Evolutionary conservation across 2,888 invertebrate genomes (phyloP).

Genomic region (Idaea aversata): DNA sequence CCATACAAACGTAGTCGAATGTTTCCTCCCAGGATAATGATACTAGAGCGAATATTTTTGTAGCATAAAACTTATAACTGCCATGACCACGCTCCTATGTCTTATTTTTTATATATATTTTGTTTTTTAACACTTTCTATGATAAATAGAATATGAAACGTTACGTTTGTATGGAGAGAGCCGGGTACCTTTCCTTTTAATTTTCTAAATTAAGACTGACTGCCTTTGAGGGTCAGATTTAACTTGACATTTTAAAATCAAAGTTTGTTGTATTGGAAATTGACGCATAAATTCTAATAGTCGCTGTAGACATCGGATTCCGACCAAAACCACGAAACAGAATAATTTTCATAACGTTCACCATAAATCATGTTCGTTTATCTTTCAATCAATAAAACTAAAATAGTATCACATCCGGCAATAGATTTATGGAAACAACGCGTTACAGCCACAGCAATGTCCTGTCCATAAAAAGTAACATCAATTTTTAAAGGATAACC

Average conservation of each 20-base stretch:
- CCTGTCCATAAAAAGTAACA: slow-evolving; percentile 32
- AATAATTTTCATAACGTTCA: slow-evolving; percentile 34
- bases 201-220: too few relatives aligned
- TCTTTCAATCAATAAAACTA: slow-evolving; percentile 60
- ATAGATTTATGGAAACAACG: slow-evolving; percentile 42
- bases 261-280: background rate
- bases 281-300: slow-evolving; percentile 8
- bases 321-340: slow-evolving; percentile 15
- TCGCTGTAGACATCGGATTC: slow-evolving; percentile 29
- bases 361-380: slow-evolving; percentile 44
- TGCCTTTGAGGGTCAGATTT: background rate
- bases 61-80: too few relatives aligned
- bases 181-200: too few relatives aligned
- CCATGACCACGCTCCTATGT: too few relatives aligned
- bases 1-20: too few relatives aligned
- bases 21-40: too few relatives aligned
- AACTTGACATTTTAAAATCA: background rate
- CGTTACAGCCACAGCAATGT: slow-evolving; percentile 33
- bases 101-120: too few relatives aligned
- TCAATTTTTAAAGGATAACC: slow-evolving; percentile 9
- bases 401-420: slow-evolving; percentile 56
- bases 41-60: too few relatives aligned
- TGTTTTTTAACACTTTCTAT: too few relatives aligned
- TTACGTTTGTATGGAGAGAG: too few relatives aligned
- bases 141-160: too few relatives aligned